A percentile compares a stretch with the other conserved stretches of the same genome.
Evolutionary conservation across 2,888 invertebrate species (phyloP).

Genomic region (Aphrophora alni): DNA sequence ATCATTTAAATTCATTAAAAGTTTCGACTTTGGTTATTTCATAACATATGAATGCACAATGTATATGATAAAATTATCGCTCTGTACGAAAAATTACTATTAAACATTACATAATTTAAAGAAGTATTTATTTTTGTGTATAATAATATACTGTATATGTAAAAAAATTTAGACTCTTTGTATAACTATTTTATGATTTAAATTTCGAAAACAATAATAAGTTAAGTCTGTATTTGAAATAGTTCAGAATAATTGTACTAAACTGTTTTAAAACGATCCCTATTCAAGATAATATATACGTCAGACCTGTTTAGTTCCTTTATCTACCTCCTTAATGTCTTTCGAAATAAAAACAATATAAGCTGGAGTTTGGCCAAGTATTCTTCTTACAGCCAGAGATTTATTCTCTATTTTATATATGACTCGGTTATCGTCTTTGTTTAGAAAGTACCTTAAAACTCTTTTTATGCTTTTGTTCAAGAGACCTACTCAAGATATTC

Average conservation of each 20-base stretch:
- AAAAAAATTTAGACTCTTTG: too few species aligned
- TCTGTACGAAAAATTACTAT: too few species aligned
- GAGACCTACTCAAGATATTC: not conserved
- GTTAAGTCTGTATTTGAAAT: too few species aligned
- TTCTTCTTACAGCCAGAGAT: not conserved
- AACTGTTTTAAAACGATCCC: not conserved
- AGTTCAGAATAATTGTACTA: not conserved
- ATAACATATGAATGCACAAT: too few species aligned
- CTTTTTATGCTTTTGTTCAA: not conserved
- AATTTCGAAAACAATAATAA: too few species aligned
- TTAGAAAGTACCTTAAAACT: not conserved
- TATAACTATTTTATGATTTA: too few species aligned
- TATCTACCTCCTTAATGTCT: not conserved
- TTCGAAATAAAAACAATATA: slow-evolving; percentile 6
- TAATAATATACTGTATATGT: too few species aligned
- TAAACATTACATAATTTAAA: too few species aligned
- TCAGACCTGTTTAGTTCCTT: not conserved
- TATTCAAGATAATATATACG: not conserved
- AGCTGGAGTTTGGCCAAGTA: not conserved
- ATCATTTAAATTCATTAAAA: too few species aligned
- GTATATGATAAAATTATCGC: too few species aligned
- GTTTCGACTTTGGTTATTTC: too few species aligned
- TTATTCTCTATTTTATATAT: not conserved
- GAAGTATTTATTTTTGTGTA: too few species aligned
- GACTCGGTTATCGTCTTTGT: not conserved